Base-by-base conservation (phyloP, 2,113 vertebrate species). In the Pelusios castaneus region DNA sequence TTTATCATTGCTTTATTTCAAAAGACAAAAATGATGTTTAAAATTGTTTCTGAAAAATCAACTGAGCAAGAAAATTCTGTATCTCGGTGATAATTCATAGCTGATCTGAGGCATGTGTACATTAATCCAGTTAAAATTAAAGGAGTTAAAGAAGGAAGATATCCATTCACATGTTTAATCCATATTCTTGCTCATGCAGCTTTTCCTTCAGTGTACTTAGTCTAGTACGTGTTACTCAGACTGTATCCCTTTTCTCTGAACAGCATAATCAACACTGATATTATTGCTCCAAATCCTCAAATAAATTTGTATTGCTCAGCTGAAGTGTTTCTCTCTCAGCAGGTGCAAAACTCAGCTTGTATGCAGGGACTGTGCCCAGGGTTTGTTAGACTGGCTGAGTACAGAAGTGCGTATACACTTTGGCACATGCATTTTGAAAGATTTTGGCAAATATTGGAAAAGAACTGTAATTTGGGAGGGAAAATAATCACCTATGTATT, bases 401-500 rank as follows among this genome's bases (percentile, higher is more conserved):
- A 38, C n/a, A 70, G 11, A 70, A 70, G 67, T 70, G 67, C n/a
- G 38, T 38, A 38, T 10, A 34, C 21, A 70, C n/a, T 70, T 16
- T 51, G 34, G 27, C 55, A 52, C 0, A 0, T 14, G 24, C 4
- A 45, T 8, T 27, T 83, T 55, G 51, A 8, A 54, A 58, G 80
- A 83, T 38, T 73, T 8, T 45, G 87, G 31, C 5, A 3, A 78
- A 55, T 6, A 41, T 45, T 56, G 41, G 38, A 56, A 45, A 89
- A 78, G 51, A 81, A 38, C n/a, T n/a, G n/a, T n/a, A n/a, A n/a
- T n/a, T n/a, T n/a, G n/a, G n/a, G n/a, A n/a, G n/a, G n/a, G n/a
- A n/a, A n/a, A n/a, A n/a, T n/a, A n/a, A n/a, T n/a, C n/a, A n/a
- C n/a, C n/a, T n/a, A n/a, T n/a, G n/a, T n/a, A n/a, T n/a, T n/a